Conservation (phyloP, 2,888 invertebrate species). For the Drosophila putrida region DNA sequence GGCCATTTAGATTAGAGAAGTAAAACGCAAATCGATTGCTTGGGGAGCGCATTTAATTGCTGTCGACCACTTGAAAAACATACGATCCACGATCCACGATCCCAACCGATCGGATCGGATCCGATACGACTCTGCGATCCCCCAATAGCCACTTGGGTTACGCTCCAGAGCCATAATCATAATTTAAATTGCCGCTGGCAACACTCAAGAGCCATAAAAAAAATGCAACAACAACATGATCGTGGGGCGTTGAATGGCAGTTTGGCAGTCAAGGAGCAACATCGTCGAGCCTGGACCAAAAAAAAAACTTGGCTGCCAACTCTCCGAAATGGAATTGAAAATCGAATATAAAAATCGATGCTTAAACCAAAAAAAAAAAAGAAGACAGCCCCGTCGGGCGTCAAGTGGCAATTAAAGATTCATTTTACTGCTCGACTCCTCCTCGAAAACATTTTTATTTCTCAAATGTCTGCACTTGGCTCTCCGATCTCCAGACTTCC, state of each 20-base stretch:
- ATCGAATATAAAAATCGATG: slow-evolving; percentile 36
- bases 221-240: slow-evolving; percentile 26
- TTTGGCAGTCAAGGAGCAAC: slow-evolving; percentile 23
- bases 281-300: slow-evolving; percentile 24
- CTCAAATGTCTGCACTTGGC: slow-evolving; percentile 48
- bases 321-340: slow-evolving; percentile 34
- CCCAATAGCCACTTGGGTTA: slow-evolving; percentile 54
- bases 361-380: slow-evolving; percentile 16
- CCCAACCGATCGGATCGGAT: slow-evolving; percentile 12
- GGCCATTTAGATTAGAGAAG: slow-evolving; percentile 61
- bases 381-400: slow-evolving; percentile 40
- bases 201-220: slow-evolving; percentile 61
- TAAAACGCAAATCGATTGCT: slow-evolving; percentile 53
- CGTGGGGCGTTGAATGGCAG: slow-evolving; percentile 24
- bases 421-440: slow-evolving; percentile 61
- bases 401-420: slow-evolving; percentile 70
- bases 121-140: slow-evolving; percentile 7
- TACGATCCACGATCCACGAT: not conserved
- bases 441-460: slow-evolving; percentile 38
- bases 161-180: slow-evolving; percentile 65
- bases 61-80: slow-evolving; percentile 52
- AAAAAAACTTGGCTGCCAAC: slow-evolving; percentile 11
- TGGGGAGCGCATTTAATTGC: slow-evolving; percentile 50
- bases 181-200: slow-evolving; percentile 69
- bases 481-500: slow-evolving; percentile 1